A percentile compares a stretch with the other conserved stretches of the same genome.
Conservation (phyloP, 2,888 invertebrate genomes). For the Hypomecis punctinalis region DNA sequence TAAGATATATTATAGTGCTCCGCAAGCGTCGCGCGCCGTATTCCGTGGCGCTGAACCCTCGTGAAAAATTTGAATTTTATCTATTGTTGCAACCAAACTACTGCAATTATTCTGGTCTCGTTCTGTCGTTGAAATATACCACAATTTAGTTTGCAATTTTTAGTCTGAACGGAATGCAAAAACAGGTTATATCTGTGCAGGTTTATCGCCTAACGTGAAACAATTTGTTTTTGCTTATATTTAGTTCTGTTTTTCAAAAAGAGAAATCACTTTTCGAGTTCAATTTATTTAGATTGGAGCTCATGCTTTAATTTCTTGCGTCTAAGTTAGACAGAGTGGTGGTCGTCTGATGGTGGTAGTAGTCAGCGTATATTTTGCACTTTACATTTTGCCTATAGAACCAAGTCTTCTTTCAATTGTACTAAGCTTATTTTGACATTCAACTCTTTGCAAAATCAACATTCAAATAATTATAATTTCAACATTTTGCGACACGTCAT, state of each 20-base stretch:
- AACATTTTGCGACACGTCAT: too few relatives aligned
- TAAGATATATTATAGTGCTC: conserved; percentile 20
- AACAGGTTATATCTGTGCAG: conserved; percentile 1
- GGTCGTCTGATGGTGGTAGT: too few relatives aligned
- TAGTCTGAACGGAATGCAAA: conserved; percentile 1
- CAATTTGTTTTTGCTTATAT: not conserved
- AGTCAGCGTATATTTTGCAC: too few relatives aligned
- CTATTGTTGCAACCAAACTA: conserved; percentile 41
- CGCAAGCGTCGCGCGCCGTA: conserved; percentile 5
- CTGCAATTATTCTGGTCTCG: conserved; percentile 16
- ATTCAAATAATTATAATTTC: too few relatives aligned
- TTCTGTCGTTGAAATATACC: conserved; percentile 40
- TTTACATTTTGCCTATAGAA: too few relatives aligned
- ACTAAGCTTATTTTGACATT: too few relatives aligned
- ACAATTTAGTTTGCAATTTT: conserved; percentile 40
- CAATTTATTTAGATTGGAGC: too few relatives aligned
- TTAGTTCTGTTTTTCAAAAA: not conserved
- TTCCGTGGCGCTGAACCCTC: conserved; percentile 24
- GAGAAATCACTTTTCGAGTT: too few relatives aligned
- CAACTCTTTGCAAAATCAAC: too few relatives aligned
- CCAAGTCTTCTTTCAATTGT: too few relatives aligned
- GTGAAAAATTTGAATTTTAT: conserved; percentile 58
- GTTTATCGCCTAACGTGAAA: conserved; percentile 1
- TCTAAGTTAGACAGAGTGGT: too few relatives aligned
- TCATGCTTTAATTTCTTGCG: too few relatives aligned